Evolutionary conservation across 2,888 invertebrate genomes (phyloP).

Genomic region (Limnephilus auricula): DNA sequence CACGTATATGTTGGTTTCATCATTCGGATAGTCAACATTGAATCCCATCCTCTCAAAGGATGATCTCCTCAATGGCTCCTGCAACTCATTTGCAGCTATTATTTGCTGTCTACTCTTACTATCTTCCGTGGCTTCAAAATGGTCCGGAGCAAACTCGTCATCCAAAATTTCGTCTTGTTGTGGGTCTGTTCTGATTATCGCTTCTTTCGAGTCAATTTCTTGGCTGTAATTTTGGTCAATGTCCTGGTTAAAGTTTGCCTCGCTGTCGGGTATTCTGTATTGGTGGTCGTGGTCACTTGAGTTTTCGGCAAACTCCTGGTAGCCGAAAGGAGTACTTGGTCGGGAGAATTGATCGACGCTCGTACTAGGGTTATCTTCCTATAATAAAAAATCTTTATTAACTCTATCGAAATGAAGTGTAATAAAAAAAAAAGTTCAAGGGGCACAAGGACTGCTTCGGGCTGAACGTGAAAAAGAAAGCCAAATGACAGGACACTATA

Average conservation of each 20-base stretch:
- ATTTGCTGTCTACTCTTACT: background rate
- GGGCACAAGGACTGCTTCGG: background rate
- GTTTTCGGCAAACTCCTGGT: background rate
- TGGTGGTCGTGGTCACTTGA: constrained; percentile 55
- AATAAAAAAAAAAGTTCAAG: background rate
- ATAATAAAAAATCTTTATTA: background rate
- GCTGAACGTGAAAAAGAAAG: too few species aligned
- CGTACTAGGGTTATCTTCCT: constrained; percentile 43
- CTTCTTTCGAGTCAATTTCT: constrained; percentile 16
- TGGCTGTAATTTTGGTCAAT: constrained; percentile 15
- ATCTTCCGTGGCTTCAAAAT: constrained; percentile 19
- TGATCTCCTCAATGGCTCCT: background rate
- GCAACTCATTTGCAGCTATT: background rate
- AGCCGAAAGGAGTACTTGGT: constrained; percentile 16
- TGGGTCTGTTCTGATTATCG: background rate
- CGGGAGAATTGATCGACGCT: constrained; percentile 28
- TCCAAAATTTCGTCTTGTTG: background rate
- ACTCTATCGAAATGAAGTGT: background rate
- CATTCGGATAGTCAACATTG: constrained; percentile 12
- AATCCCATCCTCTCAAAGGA: constrained; percentile 21
- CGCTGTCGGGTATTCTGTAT: constrained; percentile 38
- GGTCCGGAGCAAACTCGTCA: background rate
- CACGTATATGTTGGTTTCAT: constrained; percentile 38
- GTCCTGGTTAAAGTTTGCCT: constrained; percentile 25
- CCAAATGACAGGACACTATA: too few species aligned